Conservation (phyloP, 1,140 invertebrate species). For the Drosophila repleta region DNA sequence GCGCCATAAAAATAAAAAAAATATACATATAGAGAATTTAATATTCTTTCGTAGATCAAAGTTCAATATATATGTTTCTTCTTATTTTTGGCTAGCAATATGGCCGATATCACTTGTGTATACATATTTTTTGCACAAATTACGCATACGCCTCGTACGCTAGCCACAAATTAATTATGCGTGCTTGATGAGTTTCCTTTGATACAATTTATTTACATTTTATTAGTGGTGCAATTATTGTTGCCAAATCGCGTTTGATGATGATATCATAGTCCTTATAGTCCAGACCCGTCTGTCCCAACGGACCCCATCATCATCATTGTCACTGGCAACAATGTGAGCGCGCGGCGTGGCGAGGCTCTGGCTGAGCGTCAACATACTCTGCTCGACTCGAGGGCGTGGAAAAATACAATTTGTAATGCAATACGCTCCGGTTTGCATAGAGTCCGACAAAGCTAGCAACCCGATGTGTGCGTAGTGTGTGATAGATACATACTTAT, state of each 20-base stretch:
- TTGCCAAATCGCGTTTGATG: constrained; percentile 64
- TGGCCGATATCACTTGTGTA: constrained; percentile 24
- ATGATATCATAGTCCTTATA: constrained; percentile 66
- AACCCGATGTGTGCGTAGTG: constrained; percentile 36
- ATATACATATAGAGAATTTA: constrained; percentile 33
- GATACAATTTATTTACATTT: constrained; percentile 74
- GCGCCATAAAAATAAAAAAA: constrained; percentile 6
- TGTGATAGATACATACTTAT: constrained; percentile 10
- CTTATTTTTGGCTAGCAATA: constrained; percentile 22
- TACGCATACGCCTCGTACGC: constrained; percentile 34
- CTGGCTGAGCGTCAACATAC: constrained; percentile 35
- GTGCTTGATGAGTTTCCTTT: constrained; percentile 30
- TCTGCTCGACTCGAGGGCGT: constrained; percentile 50
- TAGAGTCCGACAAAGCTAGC: constrained; percentile 46
- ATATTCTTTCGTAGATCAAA: constrained; percentile 62
- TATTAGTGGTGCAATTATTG: constrained; percentile 71
- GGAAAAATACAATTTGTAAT: constrained; percentile 78
- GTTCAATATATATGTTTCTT: constrained; percentile 46
- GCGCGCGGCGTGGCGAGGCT: constrained; percentile 5
- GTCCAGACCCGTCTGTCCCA: constrained; percentile 11
- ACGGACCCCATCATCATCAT: constrained; percentile 16
- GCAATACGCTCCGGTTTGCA: constrained; percentile 74
- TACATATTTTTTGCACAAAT: constrained; percentile 16
- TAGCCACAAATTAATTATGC: constrained; percentile 35
- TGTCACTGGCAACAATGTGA: constrained; percentile 17